A percentile compares a stretch with the other conserved stretches of the same genome.
These are phyloP conservation scores for Diarsia brunnea DNA, from an alignment of 2,888 invertebrate species.

Conservation along the genomic window DNA sequence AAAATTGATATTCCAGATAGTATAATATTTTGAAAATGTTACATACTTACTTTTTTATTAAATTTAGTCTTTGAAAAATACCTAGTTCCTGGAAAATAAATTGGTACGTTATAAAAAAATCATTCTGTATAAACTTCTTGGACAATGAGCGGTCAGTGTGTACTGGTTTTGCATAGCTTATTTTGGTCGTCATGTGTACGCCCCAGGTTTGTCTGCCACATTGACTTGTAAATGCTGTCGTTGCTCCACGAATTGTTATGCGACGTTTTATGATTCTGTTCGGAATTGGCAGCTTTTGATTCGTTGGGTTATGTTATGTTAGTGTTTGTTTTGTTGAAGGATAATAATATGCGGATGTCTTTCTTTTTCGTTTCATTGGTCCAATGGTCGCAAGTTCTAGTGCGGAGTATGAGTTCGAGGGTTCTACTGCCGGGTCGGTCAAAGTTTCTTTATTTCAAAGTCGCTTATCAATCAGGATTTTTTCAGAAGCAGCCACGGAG, in stretches of 20 bases:
- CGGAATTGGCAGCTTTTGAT: slow-evolving; percentile 38
- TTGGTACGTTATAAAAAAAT: too few species aligned
- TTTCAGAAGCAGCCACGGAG: too few species aligned
- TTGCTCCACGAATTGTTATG: slow-evolving; percentile 47
- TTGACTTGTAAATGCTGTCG: slow-evolving; percentile 70
- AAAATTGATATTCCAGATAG: too few species aligned
- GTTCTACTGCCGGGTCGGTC: neutral
- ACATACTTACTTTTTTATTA: too few species aligned
- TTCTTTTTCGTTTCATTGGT: neutral
- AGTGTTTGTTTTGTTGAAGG: neutral
- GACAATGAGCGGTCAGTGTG: neutral
- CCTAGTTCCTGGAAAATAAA: too few species aligned
- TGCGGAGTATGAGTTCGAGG: neutral
- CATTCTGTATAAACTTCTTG: neutral
- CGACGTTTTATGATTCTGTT: slow-evolving; percentile 31
- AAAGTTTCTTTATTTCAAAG: too few species aligned
- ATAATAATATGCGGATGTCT: too few species aligned
- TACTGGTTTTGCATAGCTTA: slow-evolving; percentile 1
- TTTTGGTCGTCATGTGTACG: slow-evolving; percentile 14
- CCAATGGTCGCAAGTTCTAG: too few species aligned
- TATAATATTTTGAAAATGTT: too few species aligned
- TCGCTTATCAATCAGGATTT: neutral
- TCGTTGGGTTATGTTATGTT: slow-evolving; percentile 23
- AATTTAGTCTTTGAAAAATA: too few species aligned
- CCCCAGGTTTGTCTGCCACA: slow-evolving; percentile 77